phyloP scores from a whole-genome alignment of 2,797 vertebrate species.

The Molossus alvarezi region DNA sequence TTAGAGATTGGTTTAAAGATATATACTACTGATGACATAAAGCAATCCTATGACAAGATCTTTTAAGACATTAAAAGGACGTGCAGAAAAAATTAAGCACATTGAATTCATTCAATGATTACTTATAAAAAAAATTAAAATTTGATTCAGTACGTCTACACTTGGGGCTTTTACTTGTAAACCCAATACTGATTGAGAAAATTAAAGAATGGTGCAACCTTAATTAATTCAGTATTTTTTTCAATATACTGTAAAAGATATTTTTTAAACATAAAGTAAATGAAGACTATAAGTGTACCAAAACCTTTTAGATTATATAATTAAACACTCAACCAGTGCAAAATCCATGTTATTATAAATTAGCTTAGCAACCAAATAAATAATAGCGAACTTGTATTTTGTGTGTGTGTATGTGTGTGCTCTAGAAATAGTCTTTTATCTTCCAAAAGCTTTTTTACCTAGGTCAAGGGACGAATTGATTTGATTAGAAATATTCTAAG shows the following conservation, averaged over 20 bases:
- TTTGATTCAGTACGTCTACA: background rate
- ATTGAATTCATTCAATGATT: constrained; percentile 82
- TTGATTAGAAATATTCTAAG: constrained; percentile 51
- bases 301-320: constrained; percentile 80
- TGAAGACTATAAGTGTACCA: constrained; percentile 80
- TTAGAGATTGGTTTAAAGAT: constrained; percentile 71
- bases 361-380: background rate
- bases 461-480: background rate
- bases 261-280: constrained; percentile 83
- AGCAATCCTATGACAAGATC: constrained; percentile 76
- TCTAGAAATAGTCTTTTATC: constrained; percentile 37
- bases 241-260: constrained; percentile 66
- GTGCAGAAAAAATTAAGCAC: constrained; percentile 80
- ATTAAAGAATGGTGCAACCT: constrained; percentile 79
- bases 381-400: background rate
- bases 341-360: constrained; percentile 61
- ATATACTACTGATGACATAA: constrained; percentile 81
- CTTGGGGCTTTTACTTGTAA: constrained; percentile 61
- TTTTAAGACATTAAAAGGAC: constrained; percentile 78
- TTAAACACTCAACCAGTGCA: constrained; percentile 63
- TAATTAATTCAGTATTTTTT: constrained; percentile 81
- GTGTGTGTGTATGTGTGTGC: background rate
- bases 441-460: background rate
- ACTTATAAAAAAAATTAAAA: constrained; percentile 78
- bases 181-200: constrained; percentile 37